A percentile compares a stretch with the other conserved stretches of the same genome.
These are phyloP conservation scores for Rhagium mordax DNA, from an alignment of 2,888 invertebrate genomes.

Conservation along the genomic window DNA sequence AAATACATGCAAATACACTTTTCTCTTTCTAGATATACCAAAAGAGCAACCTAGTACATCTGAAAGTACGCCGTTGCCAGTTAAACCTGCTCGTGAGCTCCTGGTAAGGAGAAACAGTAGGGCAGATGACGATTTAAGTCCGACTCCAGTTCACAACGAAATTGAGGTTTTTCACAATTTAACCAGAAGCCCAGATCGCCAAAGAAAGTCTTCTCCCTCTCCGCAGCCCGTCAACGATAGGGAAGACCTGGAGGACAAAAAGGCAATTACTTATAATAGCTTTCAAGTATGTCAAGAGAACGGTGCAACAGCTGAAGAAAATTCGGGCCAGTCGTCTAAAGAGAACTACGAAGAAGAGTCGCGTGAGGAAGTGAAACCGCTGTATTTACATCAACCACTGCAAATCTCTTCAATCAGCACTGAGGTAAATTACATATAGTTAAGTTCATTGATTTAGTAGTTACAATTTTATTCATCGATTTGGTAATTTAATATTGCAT, in stretches of 20 bases:
- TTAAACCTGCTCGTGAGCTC: background rate
- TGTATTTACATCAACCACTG: slow-evolving; percentile 32
- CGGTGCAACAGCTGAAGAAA: background rate
- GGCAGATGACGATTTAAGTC: slow-evolving; percentile 62
- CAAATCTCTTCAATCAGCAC: slow-evolving; percentile 42
- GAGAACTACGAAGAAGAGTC: background rate
- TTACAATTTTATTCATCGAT: background rate
- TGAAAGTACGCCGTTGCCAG: background rate
- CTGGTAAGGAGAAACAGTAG: slow-evolving; percentile 45
- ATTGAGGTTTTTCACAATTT: slow-evolving; percentile 81
- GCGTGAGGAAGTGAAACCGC: background rate
- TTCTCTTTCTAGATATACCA: background rate
- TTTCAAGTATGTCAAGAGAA: slow-evolving; percentile 49
- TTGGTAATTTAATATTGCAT: background rate
- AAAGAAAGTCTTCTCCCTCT: slow-evolving; percentile 34
- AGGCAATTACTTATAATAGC: slow-evolving; percentile 48
- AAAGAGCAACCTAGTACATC: background rate
- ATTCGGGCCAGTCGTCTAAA: background rate
- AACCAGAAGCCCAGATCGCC: slow-evolving; percentile 75
- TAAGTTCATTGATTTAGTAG: background rate
- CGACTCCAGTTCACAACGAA: slow-evolving; percentile 73
- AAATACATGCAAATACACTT: background rate
- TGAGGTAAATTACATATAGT: slow-evolving; percentile 42
- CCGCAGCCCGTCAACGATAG: background rate
- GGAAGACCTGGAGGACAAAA: slow-evolving; percentile 18